These are phyloP conservation scores for Pocillopora damicornis DNA, from an alignment of 64 coral and sea anemone species.

Conservation along the genomic window DNA sequence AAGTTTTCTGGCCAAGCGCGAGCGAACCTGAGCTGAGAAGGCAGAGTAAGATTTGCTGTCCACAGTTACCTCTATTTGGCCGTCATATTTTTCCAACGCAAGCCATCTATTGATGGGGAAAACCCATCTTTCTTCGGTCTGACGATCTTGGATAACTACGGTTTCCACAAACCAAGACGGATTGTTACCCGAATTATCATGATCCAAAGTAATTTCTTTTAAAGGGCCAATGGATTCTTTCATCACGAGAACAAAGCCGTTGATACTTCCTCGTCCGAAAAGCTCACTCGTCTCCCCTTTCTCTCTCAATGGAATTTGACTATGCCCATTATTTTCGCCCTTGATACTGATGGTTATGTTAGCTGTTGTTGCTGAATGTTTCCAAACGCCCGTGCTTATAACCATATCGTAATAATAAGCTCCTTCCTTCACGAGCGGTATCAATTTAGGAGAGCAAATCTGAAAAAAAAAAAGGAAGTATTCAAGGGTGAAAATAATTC, in stretches of 20 bases:
- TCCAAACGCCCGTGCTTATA: neutral
- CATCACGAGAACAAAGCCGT: slow-evolving; percentile 22
- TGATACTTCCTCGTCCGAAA: slow-evolving; percentile 12
- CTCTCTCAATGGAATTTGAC: neutral
- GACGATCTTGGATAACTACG: slow-evolving; percentile 9
- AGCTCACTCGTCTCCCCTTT: neutral
- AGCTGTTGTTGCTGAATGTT: neutral
- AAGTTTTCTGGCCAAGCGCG: neutral
- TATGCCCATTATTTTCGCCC: neutral
- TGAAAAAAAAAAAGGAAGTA: neutral
- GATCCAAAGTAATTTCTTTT: slow-evolving; percentile 32
- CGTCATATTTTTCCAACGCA: slow-evolving; percentile 38
- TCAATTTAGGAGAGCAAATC: neutral
- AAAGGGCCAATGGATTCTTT: slow-evolving; percentile 7
- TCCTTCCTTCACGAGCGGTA: neutral
- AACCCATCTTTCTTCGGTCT: slow-evolving; percentile 24
- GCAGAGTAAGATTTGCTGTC: neutral
- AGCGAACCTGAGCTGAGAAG: neutral
- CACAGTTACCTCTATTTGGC: slow-evolving; percentile 19
- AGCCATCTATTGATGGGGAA: slow-evolving; percentile 39
- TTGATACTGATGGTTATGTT: neutral
- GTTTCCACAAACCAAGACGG: slow-evolving; percentile 38
- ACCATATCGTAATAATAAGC: neutral
- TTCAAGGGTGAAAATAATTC: no score
- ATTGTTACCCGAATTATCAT: slow-evolving; percentile 29